Evolutionary conservation across 1,140 invertebrate genomes (phyloP), one percentile per base, ranked within the genome.

Genomic region (Lineus longissimus): DNA sequence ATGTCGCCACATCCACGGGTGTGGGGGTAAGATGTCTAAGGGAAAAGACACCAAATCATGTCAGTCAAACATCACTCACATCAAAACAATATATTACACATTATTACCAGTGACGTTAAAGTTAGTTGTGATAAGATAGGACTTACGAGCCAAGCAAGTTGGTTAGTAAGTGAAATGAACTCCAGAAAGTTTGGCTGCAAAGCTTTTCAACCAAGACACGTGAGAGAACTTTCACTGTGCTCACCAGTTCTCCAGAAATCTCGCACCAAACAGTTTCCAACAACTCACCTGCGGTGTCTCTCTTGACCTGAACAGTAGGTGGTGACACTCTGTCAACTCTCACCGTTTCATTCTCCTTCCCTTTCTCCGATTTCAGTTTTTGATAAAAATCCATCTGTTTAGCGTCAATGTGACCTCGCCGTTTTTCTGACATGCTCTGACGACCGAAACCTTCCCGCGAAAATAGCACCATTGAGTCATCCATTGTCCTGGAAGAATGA

Each of bases 381-480:
- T 96, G 92, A 79, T 97, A 97, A 2, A 94, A 96, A 75, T 95
- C 94, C 1, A 93, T 96, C 72, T 87, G 89, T 78, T 93, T 91
- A n/a, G 95, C 94, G 83, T 97, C 94, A 36, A 95, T 81, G 13
- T 93, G 92, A 0, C 94, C 94, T 43, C 69, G 93, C 54, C 95
- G 84, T 79, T 97, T 97, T 81, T 98, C 95, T 0, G 94, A 97
- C 90, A 98, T 97, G 78, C 93, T 96, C 80, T 96, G 93, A 27
- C 95, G 84, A 0, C 95, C 95, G 67, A 97, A 88, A 9, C 93
- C 94, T 82, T 97, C 95, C 40, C 95, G 84, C 25, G 88, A 87
- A 76, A 92, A 92, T 55, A 66, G 87, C 87, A 71, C 87, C 86
- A 0, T 84, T 25, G 69, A 85, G 29, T 90, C 90, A 68, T 90